Percentiles rank a stretch among this genome's conserved stretches.
phyloP scores from a whole-genome alignment of 2,113 vertebrate genomes.

The Menura novaehollandiae region DNA sequence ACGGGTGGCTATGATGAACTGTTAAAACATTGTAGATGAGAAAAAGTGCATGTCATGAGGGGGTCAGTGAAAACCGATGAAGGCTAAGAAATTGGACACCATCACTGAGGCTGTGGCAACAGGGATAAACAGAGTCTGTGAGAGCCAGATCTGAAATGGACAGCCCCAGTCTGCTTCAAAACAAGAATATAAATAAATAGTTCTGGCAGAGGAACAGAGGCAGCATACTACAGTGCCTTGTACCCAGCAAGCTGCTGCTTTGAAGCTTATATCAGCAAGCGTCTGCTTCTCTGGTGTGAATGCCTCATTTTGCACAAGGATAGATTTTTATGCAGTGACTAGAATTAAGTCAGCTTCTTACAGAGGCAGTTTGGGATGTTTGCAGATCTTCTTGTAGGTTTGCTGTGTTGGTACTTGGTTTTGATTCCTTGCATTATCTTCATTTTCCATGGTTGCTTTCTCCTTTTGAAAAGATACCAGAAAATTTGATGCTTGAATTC shows the following conservation, averaged over 20 bases:
- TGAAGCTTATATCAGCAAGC: constrained; percentile 29
- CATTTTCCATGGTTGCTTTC: neutral
- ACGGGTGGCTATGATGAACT: neutral
- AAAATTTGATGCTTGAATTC: neutral
- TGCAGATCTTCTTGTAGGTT: neutral
- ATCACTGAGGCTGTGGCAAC: constrained; percentile 37
- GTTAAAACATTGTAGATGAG: constrained; percentile 4
- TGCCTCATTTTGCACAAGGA: neutral
- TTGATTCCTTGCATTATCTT: neutral
- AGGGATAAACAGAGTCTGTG: constrained; percentile 37
- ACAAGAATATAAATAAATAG: constrained; percentile 63
- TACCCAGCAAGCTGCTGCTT: constrained; percentile 47
- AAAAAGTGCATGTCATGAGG: constrained; percentile 16
- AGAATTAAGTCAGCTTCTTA: constrained; percentile 10
- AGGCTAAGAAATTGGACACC: constrained; percentile 38
- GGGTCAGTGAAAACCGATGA: constrained; percentile 3
- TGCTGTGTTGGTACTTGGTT: neutral
- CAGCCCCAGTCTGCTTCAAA: constrained; percentile 16
- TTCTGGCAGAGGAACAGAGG: constrained; percentile 33
- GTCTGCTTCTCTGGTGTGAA: constrained; percentile 9
- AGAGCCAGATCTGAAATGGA: constrained; percentile 30
- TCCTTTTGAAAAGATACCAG: neutral
- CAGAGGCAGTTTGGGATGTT: neutral
- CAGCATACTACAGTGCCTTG: constrained; percentile 12
- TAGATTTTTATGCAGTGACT: neutral